A percentile compares a stretch with the other conserved stretches of the same genome.
phyloP scores from a whole-genome alignment of 2,113 vertebrate genomes.

The Leptosomus discolor region DNA sequence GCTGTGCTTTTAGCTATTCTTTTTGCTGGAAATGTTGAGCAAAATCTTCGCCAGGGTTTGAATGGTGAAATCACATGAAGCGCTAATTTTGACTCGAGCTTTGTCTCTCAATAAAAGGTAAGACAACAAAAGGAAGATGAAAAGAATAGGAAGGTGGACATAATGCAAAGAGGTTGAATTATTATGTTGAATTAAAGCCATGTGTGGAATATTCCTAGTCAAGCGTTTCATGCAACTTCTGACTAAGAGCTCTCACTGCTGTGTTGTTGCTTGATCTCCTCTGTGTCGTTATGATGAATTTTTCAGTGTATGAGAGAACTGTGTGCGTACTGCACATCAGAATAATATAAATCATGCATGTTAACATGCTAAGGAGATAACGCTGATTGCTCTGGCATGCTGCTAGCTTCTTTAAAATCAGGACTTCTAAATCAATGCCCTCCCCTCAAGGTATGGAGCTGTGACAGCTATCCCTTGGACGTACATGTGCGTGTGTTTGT shows the following conservation, averaged over 20 bases:
- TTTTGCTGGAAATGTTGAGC: background rate
- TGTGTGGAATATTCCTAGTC: background rate
- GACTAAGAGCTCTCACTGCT: background rate
- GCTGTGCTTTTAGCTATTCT: background rate
- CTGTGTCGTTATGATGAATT: conserved; percentile 26
- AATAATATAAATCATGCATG: conserved; percentile 55
- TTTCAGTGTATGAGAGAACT: conserved; percentile 38
- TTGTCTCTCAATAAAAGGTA: background rate
- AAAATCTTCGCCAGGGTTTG: background rate
- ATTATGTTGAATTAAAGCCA: background rate
- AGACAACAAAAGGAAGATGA: background rate
- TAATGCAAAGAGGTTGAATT: background rate
- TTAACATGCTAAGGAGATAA: conserved; percentile 6
- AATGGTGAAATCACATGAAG: background rate
- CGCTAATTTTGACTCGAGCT: background rate
- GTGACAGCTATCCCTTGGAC: background rate
- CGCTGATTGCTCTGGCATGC: background rate
- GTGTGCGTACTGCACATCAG: background rate
- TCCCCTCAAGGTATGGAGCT: background rate
- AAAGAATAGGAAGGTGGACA: background rate
- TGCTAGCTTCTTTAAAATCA: background rate
- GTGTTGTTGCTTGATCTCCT: background rate
- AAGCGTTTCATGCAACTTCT: background rate
- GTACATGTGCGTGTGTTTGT: accelerated
- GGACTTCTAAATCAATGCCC: background rate